phyloP scores from a whole-genome alignment of 2,113 vertebrate genomes.

The Spheniscus mendiculus region DNA sequence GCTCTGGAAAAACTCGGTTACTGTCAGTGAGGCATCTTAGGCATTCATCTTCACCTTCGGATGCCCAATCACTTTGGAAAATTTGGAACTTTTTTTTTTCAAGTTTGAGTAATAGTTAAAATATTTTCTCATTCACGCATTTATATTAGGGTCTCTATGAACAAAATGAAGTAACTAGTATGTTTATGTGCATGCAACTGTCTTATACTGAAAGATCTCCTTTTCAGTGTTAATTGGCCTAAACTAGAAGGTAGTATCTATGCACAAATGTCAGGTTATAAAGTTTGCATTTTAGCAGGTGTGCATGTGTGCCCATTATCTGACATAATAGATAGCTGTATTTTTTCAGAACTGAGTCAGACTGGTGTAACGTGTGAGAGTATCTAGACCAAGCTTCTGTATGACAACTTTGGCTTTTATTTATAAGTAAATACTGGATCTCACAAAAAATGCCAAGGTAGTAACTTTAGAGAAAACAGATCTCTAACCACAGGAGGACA shows the following conservation, averaged over 20 bases:
- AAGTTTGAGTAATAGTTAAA: neutral
- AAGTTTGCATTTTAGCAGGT: neutral
- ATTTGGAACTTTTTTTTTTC: neutral
- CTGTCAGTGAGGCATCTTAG: neutral
- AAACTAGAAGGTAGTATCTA: neutral
- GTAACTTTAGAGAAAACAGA: neutral
- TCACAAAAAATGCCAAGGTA: neutral
- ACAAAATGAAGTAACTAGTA: neutral
- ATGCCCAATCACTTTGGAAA: neutral
- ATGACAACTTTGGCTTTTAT: neutral
- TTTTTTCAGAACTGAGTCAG: neutral
- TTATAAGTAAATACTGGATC: neutral
- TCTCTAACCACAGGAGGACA: neutral
- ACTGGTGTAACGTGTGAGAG: rapidly evolving
- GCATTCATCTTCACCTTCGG: neutral
- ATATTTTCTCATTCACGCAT: neutral
- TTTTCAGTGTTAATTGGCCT: neutral
- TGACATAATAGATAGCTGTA: too few species aligned
- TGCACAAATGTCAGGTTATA: neutral
- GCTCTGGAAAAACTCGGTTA: neutral
- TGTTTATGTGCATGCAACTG: neutral
- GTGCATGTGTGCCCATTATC: neutral
- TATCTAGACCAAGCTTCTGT: neutral
- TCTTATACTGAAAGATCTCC: neutral
- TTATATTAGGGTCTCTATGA: neutral